phyloP scores from a whole-genome alignment of 2,888 invertebrate genomes.

The Euspilapteryx auroguttella region DNA sequence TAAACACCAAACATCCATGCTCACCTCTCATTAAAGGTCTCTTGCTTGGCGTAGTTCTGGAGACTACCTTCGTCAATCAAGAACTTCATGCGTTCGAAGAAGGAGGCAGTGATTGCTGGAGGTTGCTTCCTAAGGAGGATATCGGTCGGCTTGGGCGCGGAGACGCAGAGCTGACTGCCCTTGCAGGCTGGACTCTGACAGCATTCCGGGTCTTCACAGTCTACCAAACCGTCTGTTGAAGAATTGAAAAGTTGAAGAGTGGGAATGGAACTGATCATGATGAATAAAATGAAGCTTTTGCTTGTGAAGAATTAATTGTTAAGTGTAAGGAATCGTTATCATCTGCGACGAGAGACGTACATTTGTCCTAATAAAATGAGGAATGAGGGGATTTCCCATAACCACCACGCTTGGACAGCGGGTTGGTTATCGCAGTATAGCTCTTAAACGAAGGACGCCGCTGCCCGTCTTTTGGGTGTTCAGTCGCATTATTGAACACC shows the following conservation, averaged over 20 bases:
- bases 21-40: constrained; percentile 98
- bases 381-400: too few species aligned
- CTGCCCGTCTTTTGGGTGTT: too few species aligned
- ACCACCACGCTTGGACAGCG: too few species aligned
- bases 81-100: constrained; percentile 98
- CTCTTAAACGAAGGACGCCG: too few species aligned
- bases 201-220: constrained; percentile 99
- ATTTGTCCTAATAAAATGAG: too few species aligned
- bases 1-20: constrained; percentile 39
- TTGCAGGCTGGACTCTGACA: constrained; percentile 83
- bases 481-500: too few species aligned
- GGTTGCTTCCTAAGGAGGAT: constrained; percentile 94
- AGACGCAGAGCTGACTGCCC: constrained; percentile 88
- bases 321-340: too few species aligned
- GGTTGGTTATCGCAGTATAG: too few species aligned
- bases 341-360: too few species aligned
- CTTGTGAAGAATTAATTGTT: too few species aligned
- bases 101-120: constrained; percentile 94
- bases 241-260: constrained; percentile 13
- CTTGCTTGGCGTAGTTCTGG: constrained; percentile 94
- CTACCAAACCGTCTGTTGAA: constrained; percentile 86
- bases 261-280: too few species aligned
- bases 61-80: constrained; percentile 97
- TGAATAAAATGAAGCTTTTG: too few species aligned
- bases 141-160: constrained; percentile 94